phyloP scores from a whole-genome alignment of 2,797 vertebrate genomes.

The Bucorvus abyssinicus region DNA sequence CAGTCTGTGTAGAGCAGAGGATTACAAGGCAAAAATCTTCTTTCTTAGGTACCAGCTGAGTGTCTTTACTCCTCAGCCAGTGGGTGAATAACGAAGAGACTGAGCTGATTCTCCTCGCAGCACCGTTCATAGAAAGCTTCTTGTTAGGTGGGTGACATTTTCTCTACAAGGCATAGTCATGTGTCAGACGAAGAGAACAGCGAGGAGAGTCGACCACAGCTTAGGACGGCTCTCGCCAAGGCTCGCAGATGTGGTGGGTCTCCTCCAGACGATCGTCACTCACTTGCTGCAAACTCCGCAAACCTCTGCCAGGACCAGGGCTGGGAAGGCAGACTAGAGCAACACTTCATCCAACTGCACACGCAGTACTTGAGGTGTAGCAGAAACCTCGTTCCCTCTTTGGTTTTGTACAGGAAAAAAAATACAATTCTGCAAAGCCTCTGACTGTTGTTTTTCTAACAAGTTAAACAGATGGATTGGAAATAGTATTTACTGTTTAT shows the following conservation, averaged over 20 bases:
- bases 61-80: neutral
- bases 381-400: neutral
- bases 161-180: rapidly evolving
- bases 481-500: slow-evolving; percentile 80
- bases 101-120: rapidly evolving
- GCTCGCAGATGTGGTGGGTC: neutral
- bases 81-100: neutral
- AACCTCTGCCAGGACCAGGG: neutral
- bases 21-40: neutral
- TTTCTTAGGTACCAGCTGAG: neutral
- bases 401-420: neutral
- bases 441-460: slow-evolving; percentile 72
- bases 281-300: neutral
- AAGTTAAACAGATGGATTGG: slow-evolving; percentile 78
- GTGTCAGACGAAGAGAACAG: neutral
- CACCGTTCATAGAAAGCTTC: neutral
- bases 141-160: neutral
- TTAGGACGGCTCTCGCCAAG: neutral
- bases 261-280: neutral
- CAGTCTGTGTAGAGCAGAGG: neutral
- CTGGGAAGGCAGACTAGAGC: neutral
- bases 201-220: rapidly evolving
- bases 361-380: neutral
- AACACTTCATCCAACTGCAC: neutral
- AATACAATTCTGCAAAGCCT: slow-evolving; percentile 68